Percentiles rank a stretch among this genome's conserved stretches.
phyloP scores from a whole-genome alignment of 2,797 vertebrate genomes.

The Onychomys arenicola region DNA sequence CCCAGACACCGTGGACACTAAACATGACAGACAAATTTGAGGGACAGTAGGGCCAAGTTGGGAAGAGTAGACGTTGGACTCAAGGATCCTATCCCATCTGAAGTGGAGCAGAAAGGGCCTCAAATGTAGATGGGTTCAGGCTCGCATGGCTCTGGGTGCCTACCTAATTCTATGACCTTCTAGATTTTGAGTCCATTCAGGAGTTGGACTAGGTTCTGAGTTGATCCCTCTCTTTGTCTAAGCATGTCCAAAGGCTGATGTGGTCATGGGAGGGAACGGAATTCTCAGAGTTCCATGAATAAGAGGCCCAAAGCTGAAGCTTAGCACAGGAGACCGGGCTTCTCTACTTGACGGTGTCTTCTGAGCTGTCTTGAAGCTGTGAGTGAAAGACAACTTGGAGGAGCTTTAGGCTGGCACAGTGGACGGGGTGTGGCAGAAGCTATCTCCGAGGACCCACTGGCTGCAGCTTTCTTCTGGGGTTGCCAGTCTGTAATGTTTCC shows the following conservation, averaged over 20 bases:
- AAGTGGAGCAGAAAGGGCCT: not conserved
- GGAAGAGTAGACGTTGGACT: not conserved
- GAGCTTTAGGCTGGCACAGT: not conserved
- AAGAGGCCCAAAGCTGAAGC: not conserved
- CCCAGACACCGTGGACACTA: rapidly evolving
- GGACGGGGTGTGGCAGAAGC: not conserved
- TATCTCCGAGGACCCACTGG: not conserved
- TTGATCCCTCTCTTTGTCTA: rapidly evolving
- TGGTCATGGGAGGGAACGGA: rapidly evolving
- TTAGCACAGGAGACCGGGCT: not conserved
- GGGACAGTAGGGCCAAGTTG: not conserved
- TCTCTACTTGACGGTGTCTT: not conserved
- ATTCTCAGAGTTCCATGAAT: not conserved
- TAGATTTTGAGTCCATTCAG: not conserved
- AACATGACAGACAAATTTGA: too few species aligned
- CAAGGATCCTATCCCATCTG: not conserved
- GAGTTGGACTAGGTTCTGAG: not conserved
- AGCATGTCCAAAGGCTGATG: rapidly evolving
- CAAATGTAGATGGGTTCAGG: rapidly evolving
- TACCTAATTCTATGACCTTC: too few species aligned
- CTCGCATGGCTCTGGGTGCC: not conserved
- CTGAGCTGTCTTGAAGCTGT: not conserved
- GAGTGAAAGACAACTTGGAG: not conserved
- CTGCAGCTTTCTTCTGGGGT: not conserved
- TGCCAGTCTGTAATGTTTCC: too few species aligned